Conservation (phyloP, 2,888 invertebrate species). For the Folsomia manolachei region DNA sequence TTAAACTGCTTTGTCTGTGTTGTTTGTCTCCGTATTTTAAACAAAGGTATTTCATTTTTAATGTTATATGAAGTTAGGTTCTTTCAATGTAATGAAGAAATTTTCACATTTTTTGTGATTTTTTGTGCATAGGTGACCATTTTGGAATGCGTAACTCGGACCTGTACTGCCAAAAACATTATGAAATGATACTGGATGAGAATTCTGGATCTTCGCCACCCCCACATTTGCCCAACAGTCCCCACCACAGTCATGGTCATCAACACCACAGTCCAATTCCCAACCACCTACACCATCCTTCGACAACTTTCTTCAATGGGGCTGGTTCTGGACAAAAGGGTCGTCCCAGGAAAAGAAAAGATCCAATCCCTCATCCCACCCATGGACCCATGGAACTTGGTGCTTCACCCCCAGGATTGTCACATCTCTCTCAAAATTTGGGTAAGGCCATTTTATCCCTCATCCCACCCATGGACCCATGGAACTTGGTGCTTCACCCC, state of each 20-base stretch:
- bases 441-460: too few species aligned
- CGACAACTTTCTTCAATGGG: conserved; percentile 60
- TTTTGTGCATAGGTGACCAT: conserved; percentile 67
- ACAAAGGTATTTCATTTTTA: conserved; percentile 62
- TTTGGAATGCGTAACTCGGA: conserved; percentile 83
- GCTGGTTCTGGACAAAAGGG: conserved; percentile 76
- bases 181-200: conserved; percentile 60
- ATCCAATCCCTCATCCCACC: conserved; percentile 32
- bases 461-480: too few species aligned
- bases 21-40: conserved; percentile 75
- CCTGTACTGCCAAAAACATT: conserved; percentile 68
- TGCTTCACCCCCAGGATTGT: conserved; percentile 42
- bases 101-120: not conserved
- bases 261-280: conserved; percentile 39
- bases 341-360: conserved; percentile 74
- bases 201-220: conserved; percentile 43
- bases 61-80: not conserved
- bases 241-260: conserved; percentile 33
- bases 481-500: conserved; percentile 44
- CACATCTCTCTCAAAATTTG: conserved; percentile 42
- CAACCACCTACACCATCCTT: conserved; percentile 39
- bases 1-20: conserved; percentile 85
- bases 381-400: conserved; percentile 42
- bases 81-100: not conserved
- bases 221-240: conserved; percentile 42